Evolutionary conservation across 2,113 vertebrate species (phyloP), one percentile per base, ranked within the genome.

Genomic region (Ptychochromis oligacanthus): DNA sequence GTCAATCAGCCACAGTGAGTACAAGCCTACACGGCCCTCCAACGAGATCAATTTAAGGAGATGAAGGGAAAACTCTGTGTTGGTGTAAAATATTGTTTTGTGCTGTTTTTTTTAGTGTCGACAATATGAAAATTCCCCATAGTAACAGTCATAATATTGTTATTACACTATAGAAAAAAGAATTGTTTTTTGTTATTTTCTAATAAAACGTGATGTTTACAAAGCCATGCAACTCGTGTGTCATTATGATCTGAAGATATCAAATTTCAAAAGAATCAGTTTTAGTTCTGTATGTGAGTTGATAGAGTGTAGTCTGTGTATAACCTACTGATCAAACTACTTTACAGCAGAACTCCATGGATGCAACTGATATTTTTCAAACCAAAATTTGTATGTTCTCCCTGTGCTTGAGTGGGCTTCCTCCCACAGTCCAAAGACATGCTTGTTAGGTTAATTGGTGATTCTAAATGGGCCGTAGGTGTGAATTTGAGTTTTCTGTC

Each of bases 121-220:
- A n/a, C 22, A 74, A 58, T 54, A 18, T n/a, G n/a, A n/a, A n/a
- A n/a, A n/a, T n/a, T n/a, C n/a, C n/a, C n/a, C n/a, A n/a, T n/a
- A n/a, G n/a, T 13, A 72, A 72, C 11, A 0, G 65, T 52, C 65
- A 64, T 1, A 65, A 17, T 20, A 36, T 8, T 75, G 26, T 59
- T 36, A 4, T 7, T 22, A 18, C 52, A 74, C 54, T 62, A 52
- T n/a, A 49, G n/a, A n/a, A n/a, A n/a, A n/a, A 8, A 5, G n/a
- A 2, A 54, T 54, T 40, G 2, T 43, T 43, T 13, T 46, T 74
- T 59, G 22, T 4, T 49, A 57, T 43, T 54, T 76, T 83, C 13
- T 76, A 75, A 82, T 67, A 79, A 67, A 65, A 14, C 67, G 57
- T 13, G 11, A 52, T 20, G 60, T 70, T 58, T 59, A 43, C 15